Evolutionary conservation across 2,888 invertebrate species (phyloP).

Genomic region (Mythimna ferrago): DNA sequence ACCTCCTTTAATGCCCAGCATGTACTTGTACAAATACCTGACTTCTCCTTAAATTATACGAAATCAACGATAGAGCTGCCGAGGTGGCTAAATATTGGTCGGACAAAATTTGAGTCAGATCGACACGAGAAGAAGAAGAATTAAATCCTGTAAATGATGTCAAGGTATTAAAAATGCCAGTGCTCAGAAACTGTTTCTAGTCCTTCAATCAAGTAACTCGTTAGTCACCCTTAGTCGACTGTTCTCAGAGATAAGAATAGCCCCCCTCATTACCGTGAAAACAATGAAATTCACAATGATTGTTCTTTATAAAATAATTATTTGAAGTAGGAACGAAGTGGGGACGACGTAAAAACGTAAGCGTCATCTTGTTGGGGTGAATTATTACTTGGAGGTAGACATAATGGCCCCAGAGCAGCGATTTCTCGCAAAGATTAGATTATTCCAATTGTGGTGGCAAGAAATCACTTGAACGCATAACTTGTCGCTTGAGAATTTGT

Average conservation of each 20-base stretch:
- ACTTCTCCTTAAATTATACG: too few relatives aligned
- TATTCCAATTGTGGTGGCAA: conserved; percentile 76
- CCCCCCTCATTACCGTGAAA: conserved; percentile 64
- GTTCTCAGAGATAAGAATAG: conserved; percentile 56
- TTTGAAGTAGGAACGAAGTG: conserved; percentile 53
- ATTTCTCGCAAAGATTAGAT: conserved; percentile 78
- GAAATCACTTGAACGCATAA: conserved; percentile 81
- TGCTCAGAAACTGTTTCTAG: conserved; percentile 42
- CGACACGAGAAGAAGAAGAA: not conserved
- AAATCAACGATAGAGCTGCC: too few relatives aligned
- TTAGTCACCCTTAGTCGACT: conserved; percentile 61
- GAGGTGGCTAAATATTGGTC: too few relatives aligned
- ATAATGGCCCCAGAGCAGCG: conserved; percentile 72
- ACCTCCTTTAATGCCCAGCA: too few relatives aligned
- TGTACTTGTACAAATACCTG: too few relatives aligned
- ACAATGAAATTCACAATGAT: conserved; percentile 65
- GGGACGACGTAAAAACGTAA: conserved; percentile 51
- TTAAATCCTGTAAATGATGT: conserved; percentile 8
- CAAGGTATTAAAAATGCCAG: conserved; percentile 7
- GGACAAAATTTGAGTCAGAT: too few relatives aligned
- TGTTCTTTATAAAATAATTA: conserved; percentile 65
- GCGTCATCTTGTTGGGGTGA: conserved; percentile 60
- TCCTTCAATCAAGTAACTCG: conserved; percentile 58
- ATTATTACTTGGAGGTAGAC: conserved; percentile 70
- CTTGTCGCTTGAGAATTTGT: conserved; percentile 71